A percentile compares a stretch with the other conserved stretches of the same genome.
These are phyloP conservation scores for Fistularia tabacaria DNA, from an alignment of 2,797 vertebrate genomes.

Conservation along the genomic window DNA sequence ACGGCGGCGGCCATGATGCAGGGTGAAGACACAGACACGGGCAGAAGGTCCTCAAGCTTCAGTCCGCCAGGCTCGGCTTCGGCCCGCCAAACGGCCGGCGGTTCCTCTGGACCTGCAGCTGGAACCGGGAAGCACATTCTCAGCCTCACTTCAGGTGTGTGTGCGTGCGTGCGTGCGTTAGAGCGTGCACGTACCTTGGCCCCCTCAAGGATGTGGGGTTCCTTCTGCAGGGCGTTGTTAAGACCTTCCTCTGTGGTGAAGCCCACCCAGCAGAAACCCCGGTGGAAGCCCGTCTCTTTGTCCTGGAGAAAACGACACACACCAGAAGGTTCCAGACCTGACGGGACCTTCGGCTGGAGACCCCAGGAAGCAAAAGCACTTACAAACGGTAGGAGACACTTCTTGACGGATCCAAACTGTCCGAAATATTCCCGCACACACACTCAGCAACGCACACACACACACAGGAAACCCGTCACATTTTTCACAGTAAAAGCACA, in stretches of 20 bases:
- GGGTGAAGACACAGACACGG: background rate
- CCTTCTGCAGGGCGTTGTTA: conserved; percentile 81
- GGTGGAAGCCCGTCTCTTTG: conserved; percentile 87
- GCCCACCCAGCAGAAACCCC: conserved; percentile 81
- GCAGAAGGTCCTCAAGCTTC: conserved; percentile 41
- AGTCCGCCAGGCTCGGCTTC: conserved; percentile 50
- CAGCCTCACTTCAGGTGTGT: too few relatives aligned
- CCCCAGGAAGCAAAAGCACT: conserved; percentile 61
- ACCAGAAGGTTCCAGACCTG: background rate
- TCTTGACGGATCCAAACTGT: conserved; percentile 84
- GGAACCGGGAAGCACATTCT: conserved; percentile 17
- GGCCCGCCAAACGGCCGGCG: conserved; percentile 31
- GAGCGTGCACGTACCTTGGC: conserved; percentile 71
- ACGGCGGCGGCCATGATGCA: background rate
- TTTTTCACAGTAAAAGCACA: background rate
- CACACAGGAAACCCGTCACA: background rate
- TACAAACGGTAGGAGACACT: conserved; percentile 83
- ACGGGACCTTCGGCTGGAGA: background rate
- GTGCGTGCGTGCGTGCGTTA: too few relatives aligned
- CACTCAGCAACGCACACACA: conserved; percentile 67
- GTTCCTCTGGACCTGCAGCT: conserved; percentile 80
- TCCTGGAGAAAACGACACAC: conserved; percentile 69
- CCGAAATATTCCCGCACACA: conserved; percentile 87
- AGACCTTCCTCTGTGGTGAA: conserved; percentile 76
- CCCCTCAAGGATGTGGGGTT: conserved; percentile 84